Percentiles rank a stretch among this genome's conserved stretches.
phyloP scores from a whole-genome alignment of 2,113 vertebrate genomes.

The Spea bombifrons region DNA sequence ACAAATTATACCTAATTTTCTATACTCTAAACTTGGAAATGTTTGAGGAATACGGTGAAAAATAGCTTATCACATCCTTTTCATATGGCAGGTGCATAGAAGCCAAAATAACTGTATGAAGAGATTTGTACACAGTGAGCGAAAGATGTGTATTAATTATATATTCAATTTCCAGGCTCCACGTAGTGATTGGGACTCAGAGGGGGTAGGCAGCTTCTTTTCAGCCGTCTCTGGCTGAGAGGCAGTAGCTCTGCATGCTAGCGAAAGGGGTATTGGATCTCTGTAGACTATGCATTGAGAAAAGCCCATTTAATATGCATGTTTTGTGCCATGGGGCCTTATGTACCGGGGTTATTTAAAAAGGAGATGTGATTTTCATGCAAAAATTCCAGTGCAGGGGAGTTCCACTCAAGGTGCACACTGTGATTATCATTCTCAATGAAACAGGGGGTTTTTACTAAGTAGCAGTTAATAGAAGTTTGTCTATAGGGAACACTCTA shows the following conservation, averaged over 20 bases:
- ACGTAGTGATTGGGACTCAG: background rate
- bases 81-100: conserved; percentile 30
- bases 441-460: too few relatives aligned
- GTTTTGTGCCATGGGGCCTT: background rate
- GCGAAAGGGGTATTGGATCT: background rate
- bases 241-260: conserved; percentile 14
- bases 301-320: conserved; percentile 22
- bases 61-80: background rate
- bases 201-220: conserved; percentile 23
- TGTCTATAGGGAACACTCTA: too few relatives aligned
- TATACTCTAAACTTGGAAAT: background rate
- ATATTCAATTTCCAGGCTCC: conserved; percentile 34
- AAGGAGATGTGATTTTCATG: too few relatives aligned
- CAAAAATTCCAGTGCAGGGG: too few relatives aligned
- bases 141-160: conserved; percentile 32
- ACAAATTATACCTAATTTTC: background rate
- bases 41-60: background rate
- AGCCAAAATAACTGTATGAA: conserved; percentile 6
- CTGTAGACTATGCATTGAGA: conserved; percentile 8
- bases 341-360: too few relatives aligned
- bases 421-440: too few relatives aligned
- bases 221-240: conserved; percentile 19
- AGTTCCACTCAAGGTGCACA: too few relatives aligned
- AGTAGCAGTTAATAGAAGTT: too few relatives aligned
- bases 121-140: background rate